Conservation (phyloP, 1,140 invertebrate species). For the Drosophila athabasca region DNA sequence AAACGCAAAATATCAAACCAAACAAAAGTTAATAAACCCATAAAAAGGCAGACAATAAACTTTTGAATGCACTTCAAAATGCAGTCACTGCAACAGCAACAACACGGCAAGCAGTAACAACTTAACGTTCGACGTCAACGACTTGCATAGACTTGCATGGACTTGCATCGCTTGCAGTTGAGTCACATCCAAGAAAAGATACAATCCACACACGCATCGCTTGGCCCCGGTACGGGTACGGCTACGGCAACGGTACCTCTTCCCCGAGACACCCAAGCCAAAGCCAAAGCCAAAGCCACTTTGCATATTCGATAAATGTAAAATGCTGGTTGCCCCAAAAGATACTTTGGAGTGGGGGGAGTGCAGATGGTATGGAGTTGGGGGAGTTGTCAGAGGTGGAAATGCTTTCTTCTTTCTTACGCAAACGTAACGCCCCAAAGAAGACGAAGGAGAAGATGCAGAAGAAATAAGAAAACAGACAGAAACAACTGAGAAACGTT, state of each 20-base stretch:
- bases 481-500: neutral
- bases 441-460: constrained; percentile 25
- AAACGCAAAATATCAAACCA: constrained; percentile 47
- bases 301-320: constrained; percentile 65
- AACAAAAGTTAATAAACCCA: constrained; percentile 75
- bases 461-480: constrained; percentile 24
- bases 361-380: constrained; percentile 15
- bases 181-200: constrained; percentile 64
- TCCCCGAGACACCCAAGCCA: neutral
- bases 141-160: constrained; percentile 17
- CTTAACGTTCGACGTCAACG: constrained; percentile 15
- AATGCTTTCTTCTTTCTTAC: constrained; percentile 65
- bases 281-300: constrained; percentile 48
- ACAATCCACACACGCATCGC: constrained; percentile 53
- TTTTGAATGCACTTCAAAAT: constrained; percentile 71
- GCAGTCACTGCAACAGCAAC: constrained; percentile 50
- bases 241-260: neutral
- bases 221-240: neutral
- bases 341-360: neutral
- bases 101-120: constrained; percentile 20
- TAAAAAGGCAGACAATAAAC: constrained; percentile 64
- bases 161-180: constrained; percentile 59
- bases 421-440: constrained; percentile 54
- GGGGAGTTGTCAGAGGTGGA: constrained; percentile 32
- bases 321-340: constrained; percentile 37